Base-by-base conservation (phyloP, 2,797 vertebrate species). In the Toxotes lorentzi region DNA sequence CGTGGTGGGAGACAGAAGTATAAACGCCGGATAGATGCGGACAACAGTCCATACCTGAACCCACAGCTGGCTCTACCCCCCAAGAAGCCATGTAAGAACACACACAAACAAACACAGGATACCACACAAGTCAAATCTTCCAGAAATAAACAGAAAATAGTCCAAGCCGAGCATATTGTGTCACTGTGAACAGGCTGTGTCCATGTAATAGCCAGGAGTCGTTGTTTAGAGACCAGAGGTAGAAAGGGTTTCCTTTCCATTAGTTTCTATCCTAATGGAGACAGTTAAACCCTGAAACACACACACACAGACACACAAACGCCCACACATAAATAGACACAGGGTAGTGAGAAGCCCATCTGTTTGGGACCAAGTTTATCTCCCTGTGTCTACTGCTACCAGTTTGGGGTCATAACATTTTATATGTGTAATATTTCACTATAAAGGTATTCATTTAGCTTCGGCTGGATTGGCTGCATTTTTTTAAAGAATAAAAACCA, bases 21-120 rank as follows among this genome's bases (percentile, higher is more conserved):
- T 91, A 99, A 99, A 91, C 98, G 98, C 83, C 96, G 98, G 95
- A 99, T 99, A 98, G 98, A 99, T 80, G 98, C 98, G n/a, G 98
- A 99, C 93, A 99, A 99, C 94, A 99, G 98, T 90, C 98, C 98
- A 0, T 99, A 98, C 91, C 96, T 99, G 96, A 99, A 99, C 92
- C 98, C 98, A 81, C 98, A 99, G 93, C 94, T 99, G 94, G 97
- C 97, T 90, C 95, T 99, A 91, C 98, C 98, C 70, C 95, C 97
- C 86, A 99, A 99, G 96, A 99, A 99, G 96, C 98, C 98, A 97
- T 99, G 98, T 99, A 96, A 99, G 98, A 93, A 93, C 57, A 73
- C 32, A 79, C 76, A 73, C 70, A 30, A 45, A 34, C 43, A 65
- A n/a, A 47, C 48, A 17, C 24, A 58, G 9, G 38, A 64, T 30